A percentile compares a stretch with the other conserved stretches of the same genome.
phyloP scores from a whole-genome alignment of 2,888 invertebrate species.

The Lysandra coridon region DNA sequence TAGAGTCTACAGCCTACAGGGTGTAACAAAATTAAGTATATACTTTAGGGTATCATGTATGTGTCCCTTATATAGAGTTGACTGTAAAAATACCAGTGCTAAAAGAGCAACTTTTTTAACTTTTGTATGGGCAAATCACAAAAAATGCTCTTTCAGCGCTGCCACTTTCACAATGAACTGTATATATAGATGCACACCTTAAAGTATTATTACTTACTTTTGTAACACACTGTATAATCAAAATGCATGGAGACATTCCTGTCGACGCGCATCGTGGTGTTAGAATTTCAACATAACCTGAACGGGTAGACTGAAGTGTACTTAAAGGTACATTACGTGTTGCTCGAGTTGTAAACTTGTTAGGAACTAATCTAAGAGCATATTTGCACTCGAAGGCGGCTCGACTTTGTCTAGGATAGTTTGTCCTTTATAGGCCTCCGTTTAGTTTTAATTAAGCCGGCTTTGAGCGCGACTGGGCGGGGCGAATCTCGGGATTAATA shows the following conservation, averaged over 20 bases:
- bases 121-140: too few species aligned
- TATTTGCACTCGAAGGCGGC: slow-evolving; percentile 61
- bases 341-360: slow-evolving; percentile 36
- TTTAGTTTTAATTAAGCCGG: slow-evolving; percentile 72
- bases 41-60: too few species aligned
- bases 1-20: neutral
- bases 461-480: slow-evolving; percentile 50
- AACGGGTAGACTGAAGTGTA: slow-evolving; percentile 1
- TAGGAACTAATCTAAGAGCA: slow-evolving; percentile 56
- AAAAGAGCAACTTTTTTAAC: too few species aligned
- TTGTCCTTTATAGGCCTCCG: slow-evolving; percentile 55
- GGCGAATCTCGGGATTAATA: slow-evolving; percentile 46
- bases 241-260: neutral
- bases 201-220: too few species aligned
- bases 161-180: too few species aligned
- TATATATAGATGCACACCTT: too few species aligned
- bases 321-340: slow-evolving; percentile 27
- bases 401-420: slow-evolving; percentile 59
- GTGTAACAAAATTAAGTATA: too few species aligned
- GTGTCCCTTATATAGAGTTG: too few species aligned
- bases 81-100: too few species aligned
- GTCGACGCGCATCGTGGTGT: neutral
- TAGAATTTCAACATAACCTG: slow-evolving; percentile 6
- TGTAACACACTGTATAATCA: neutral
- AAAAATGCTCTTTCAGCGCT: too few species aligned